Percentiles rank a stretch among this genome's conserved stretches.
These are phyloP conservation scores for Campylomormyrus tamandua DNA, from an alignment of 2,113 vertebrate species.

Conservation along the genomic window DNA sequence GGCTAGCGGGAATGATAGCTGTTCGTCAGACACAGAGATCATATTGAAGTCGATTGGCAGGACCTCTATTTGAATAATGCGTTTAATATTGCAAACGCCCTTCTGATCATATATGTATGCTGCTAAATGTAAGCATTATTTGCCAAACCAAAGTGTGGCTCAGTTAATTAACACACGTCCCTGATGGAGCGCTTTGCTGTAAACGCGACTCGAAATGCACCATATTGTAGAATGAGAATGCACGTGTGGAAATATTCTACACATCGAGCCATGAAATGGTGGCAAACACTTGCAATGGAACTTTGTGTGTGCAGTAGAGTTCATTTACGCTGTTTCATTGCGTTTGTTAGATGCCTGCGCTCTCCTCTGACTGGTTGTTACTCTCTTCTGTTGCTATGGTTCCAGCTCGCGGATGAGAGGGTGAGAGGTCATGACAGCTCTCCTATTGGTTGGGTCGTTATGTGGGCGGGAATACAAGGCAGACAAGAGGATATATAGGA, in stretches of 20 bases:
- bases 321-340: not conserved
- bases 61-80: not conserved
- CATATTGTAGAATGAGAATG: not conserved
- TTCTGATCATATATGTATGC: not conserved
- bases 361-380: constrained; percentile 3
- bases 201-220: not conserved
- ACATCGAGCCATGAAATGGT: not conserved
- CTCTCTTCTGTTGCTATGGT: constrained; percentile 24
- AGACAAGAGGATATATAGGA: not conserved
- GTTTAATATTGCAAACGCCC: not conserved
- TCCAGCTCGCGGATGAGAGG: not conserved
- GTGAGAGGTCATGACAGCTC: not conserved
- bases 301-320: not conserved
- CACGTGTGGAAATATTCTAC: not conserved
- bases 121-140: not conserved
- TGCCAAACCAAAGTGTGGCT: not conserved
- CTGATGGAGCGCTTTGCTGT: not conserved
- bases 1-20: not conserved
- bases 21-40: not conserved
- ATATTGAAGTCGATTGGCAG: not conserved
- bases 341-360: not conserved
- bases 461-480: not conserved
- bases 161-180: not conserved
- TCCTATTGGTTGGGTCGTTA: not conserved
- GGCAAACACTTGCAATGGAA: not conserved